Base-by-base conservation (phyloP, 1,140 invertebrate genomes). In the Spodoptera litura region DNA sequence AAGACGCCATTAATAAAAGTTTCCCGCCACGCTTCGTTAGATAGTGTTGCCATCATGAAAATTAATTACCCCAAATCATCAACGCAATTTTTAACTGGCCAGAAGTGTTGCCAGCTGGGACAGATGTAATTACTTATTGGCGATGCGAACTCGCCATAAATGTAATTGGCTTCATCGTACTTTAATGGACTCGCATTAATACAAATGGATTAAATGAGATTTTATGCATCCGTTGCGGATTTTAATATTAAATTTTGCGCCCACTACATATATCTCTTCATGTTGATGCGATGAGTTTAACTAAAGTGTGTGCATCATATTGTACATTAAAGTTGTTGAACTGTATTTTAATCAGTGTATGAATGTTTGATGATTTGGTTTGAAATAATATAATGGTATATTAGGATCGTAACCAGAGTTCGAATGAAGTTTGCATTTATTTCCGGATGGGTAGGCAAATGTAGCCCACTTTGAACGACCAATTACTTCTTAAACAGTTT, bases 101-200 rank as follows among this genome's bases (percentile, higher is more conserved):
- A 53, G 59, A 52, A 68, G 78, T 56, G 58, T 59, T 73, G 68
- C 68, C 68, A 58, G 70, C 55, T 73, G 70, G 62, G 68, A 78
- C 78, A 78, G 78, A 78, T 70, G 68, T 78, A 78, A 78, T 72
- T 78, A 78, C 52, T 80, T 80, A 72, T 78, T 73, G 59, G 44
- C 53, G 55, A 73, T 58, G 53, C 55, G 53, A 59, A 73, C 70
- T 59, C 53, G 70, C 53, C 70, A 59, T 73, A 73, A 73, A 73
- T 73, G 70, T 73, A 73, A 73, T 73, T 73, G 70, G 70, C 55
- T 59, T n/a, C 70, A 59, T 73, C 70, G 55, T 73, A 73, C 55
- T 73, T 73, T 73, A 73, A 73, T 73, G 70, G 70, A 73, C 70
- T 59, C 70, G 70, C 70, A 73, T 73, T 73, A 73, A 73, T 73